Conservation (phyloP, 2,888 invertebrate genomes). For the Horisme vitalbata region DNA sequence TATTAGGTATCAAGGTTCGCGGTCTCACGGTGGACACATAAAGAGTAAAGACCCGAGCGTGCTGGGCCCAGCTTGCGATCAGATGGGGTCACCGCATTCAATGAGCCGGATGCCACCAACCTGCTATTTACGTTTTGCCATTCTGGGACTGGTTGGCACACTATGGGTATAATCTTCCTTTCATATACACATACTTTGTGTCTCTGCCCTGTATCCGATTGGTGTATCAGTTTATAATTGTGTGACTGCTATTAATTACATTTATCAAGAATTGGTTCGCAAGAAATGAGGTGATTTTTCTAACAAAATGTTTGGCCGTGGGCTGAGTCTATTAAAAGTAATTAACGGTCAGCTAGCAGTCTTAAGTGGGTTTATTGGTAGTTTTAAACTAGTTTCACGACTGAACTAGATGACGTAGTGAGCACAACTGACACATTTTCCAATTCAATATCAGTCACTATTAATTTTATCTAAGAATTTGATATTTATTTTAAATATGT, state of each 20-base stretch:
- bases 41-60: conserved; percentile 50
- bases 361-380: too few relatives aligned
- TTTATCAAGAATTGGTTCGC: background rate
- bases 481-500: too few relatives aligned
- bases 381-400: too few relatives aligned
- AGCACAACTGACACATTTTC: too few relatives aligned
- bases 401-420: too few relatives aligned
- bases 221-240: conserved; percentile 7
- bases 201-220: conserved; percentile 34
- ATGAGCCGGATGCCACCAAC: conserved; percentile 80
- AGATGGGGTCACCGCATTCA: conserved; percentile 82
- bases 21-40: conserved; percentile 39
- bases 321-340: too few relatives aligned
- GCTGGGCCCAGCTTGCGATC: conserved; percentile 67
- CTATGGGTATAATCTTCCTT: conserved; percentile 68
- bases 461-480: too few relatives aligned
- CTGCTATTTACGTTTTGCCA: conserved; percentile 80
- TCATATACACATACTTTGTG: conserved; percentile 45
- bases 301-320: too few relatives aligned
- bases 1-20: conserved; percentile 3
- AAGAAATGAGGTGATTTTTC: background rate
- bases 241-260: background rate
- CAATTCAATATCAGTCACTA: too few relatives aligned
- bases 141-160: conserved; percentile 76
- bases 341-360: too few relatives aligned